Evolutionary conservation across 2,113 vertebrate genomes (phyloP), one percentile per base, ranked within the genome.

Genomic region (Sinocyclocheilus anshuiensis): DNA sequence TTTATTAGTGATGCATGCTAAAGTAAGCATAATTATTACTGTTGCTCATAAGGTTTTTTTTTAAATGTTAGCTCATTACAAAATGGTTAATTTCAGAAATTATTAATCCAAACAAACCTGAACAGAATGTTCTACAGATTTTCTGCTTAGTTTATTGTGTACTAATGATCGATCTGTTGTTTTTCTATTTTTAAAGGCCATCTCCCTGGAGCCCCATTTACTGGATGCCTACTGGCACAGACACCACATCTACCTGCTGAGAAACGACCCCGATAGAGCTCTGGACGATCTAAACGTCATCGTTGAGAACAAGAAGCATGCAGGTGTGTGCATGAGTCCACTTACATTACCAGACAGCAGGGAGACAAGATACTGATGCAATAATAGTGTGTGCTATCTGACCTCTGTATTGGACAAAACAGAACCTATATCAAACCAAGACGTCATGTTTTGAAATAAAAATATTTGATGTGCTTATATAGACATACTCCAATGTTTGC

Each of bases 141-240:
- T 45, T 48, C 42, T 12, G 57, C 45, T 77, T 65, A 84, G 33
- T 48, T 84, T 84, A 29, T 57, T 36, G 3, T 50, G 76, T 76
- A 74, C 72, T 59, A 69, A 83, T 69, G 80, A 87, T 87, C 33
- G 74, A 85, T 85, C 55, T 85, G 83, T 88, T 88, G 77, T 85
- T 79, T 81, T 88, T 88, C 36, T 87, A 20, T 84, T 81, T 39
- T 74, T 57, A 89, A 84, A 96, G 95, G 91, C 92, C 90, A 93
- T 95, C 90, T 88, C 39, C 18, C 90, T 93, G 87, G 95, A 96
- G 91, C 93, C 94, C 71, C 81, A 89, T 63, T 89, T 96, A 50
- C 90, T 95, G 83, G 91, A 96, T 93, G 94, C 92, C 63, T 95
- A 94, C 88, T 96, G 95, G 93, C 94, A 96, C 26, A 92, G 94